phyloP scores from a whole-genome alignment of 2,797 vertebrate species.

The Rhynchotus rufescens region DNA sequence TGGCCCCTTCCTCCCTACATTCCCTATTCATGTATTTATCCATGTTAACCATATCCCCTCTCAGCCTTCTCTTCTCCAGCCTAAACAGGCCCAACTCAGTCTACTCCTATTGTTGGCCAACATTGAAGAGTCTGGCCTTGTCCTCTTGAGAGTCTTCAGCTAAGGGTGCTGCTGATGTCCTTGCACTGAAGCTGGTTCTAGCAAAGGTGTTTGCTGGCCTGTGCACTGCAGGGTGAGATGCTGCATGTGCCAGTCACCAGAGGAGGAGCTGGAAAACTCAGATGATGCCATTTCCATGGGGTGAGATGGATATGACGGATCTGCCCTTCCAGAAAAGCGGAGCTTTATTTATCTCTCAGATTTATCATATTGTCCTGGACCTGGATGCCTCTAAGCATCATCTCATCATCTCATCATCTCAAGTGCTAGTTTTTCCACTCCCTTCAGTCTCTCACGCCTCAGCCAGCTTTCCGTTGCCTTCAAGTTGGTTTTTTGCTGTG shows the following conservation, averaged over 20 bases:
- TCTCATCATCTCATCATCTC: neutral
- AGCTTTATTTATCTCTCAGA: neutral
- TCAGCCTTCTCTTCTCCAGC: too few species aligned
- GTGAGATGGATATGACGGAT: too few species aligned
- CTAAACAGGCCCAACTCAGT: too few species aligned
- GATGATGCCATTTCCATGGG: neutral
- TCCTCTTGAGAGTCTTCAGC: neutral
- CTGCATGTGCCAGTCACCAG: accelerated
- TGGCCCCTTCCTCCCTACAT: too few species aligned
- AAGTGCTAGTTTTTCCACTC: neutral
- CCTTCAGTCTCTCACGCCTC: accelerated
- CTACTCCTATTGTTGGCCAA: too few species aligned
- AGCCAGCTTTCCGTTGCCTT: neutral
- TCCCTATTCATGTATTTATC: too few species aligned
- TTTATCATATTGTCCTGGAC: neutral
- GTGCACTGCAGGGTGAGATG: too few species aligned
- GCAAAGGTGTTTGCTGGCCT: neutral
- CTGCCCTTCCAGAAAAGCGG: neutral
- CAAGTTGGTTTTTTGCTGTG: neutral
- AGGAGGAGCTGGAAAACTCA: neutral
- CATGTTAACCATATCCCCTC: too few species aligned
- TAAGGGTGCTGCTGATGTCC: neutral
- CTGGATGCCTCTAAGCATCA: neutral
- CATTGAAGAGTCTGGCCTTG: too few species aligned
- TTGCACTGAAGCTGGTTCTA: neutral